Base-by-base conservation (phyloP, 2,888 invertebrate genomes). In the Homarus gammarus region DNA sequence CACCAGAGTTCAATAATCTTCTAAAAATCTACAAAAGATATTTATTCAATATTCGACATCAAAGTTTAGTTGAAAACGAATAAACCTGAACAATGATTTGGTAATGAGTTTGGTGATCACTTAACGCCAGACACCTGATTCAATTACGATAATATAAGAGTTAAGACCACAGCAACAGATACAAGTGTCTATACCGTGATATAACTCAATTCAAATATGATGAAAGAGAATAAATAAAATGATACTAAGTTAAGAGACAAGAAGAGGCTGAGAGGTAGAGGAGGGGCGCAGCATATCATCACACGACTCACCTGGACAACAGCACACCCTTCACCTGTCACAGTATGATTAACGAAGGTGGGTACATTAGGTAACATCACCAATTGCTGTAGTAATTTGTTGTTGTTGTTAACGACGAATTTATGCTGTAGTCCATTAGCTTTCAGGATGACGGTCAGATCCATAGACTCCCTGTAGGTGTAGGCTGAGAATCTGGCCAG, bases 311-410 rank as follows among this genome's bases (percentile, higher is more conserved):
- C 95, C 94, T 95, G 95, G 0, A 95, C 94, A 33, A 95, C 93
- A 83, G 95, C 94, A 92, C 95, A 96, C 22, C 95, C 95, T 84
- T 94, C 94, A 12, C 95, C 95, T 68, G 94, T 93, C 33, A 95
- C 94, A 44, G 93, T 93, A 49, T 95, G 93, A 85, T 94, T 94
- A 0, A 95, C 93, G 31, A 93, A 93, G 2, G 94, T 94, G 2
- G 95, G 95, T 31, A 95, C 92, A 0, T 93, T 93, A 3, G 94
- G 94, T 10, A 95, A 92, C 22, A 93, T 92, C 36, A 95, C 93
- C 56, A 94, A 93, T 78, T 94, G 94, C 10, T 95, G 93, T 83
- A 95, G 94, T 92, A 95, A 93, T 27, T 94, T 94, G 93, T 95
- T 95, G 2, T 94, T 94, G 31, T 94, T 93, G 49, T 93, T 93